These are phyloP conservation scores for Drosophila greeni DNA, from an alignment of 2,888 invertebrate species.

Conservation along the genomic window DNA sequence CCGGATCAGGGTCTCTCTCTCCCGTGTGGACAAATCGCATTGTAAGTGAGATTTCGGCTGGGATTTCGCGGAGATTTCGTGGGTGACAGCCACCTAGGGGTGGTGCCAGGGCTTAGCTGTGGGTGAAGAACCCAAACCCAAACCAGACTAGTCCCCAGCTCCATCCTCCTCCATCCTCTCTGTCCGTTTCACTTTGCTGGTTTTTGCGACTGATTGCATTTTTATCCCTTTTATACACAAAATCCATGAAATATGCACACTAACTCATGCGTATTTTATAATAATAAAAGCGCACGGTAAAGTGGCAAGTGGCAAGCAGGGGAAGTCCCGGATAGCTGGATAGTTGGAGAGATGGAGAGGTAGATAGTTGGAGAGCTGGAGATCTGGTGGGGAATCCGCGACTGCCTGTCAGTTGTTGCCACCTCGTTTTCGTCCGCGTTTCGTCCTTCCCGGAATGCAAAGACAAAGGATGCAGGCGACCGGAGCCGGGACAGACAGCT, in stretches of 20 bases:
- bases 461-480: constrained; percentile 61
- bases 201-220: constrained; percentile 73
- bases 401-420: constrained; percentile 27
- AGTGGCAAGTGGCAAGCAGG: constrained; percentile 37
- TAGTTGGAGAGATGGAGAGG: too few relatives aligned
- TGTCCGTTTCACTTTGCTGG: constrained; percentile 71
- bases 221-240: constrained; percentile 71
- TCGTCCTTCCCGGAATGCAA: constrained; percentile 35
- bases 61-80: constrained; percentile 38
- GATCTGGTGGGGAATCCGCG: neutral
- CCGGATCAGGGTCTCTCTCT: constrained; percentile 18
- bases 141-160: constrained; percentile 1
- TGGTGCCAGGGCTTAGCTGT: neutral
- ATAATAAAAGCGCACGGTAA: constrained; percentile 65
- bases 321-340: neutral
- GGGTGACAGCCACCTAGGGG: constrained; percentile 17
- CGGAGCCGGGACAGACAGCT: constrained; percentile 40
- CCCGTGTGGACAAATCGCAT: constrained; percentile 29
- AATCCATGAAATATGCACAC: constrained; percentile 73
- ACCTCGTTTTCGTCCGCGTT: constrained; percentile 2
- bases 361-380: neutral
- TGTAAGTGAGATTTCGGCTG: constrained; percentile 29
- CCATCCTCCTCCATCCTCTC: constrained; percentile 26
- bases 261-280: constrained; percentile 74
- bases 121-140: neutral